Evolutionary conservation across 2,888 invertebrate genomes (phyloP).

Genomic region (Junonia oenone): DNA sequence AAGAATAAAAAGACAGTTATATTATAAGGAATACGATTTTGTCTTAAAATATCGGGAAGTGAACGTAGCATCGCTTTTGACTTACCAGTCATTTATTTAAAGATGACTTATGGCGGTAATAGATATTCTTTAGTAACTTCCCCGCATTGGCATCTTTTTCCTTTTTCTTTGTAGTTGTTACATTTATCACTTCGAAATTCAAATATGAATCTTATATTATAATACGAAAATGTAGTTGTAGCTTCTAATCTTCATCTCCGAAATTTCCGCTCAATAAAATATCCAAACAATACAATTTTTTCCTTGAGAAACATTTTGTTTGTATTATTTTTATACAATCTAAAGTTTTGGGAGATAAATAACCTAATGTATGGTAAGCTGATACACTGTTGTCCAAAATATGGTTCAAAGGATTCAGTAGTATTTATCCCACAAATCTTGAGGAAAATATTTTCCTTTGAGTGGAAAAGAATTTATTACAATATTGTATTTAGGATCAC

Average conservation of each 20-base stretch:
- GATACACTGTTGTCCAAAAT: background rate
- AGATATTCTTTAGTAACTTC: constrained; percentile 4
- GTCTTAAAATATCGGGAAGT: constrained; percentile 1
- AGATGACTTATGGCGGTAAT: constrained; percentile 10
- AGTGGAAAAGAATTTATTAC: background rate
- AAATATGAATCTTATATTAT: too few relatives aligned
- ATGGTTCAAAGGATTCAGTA: background rate
- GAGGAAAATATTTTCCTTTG: background rate
- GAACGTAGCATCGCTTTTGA: background rate
- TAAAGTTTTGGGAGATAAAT: background rate
- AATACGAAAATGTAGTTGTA: too few relatives aligned
- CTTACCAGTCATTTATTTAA: background rate
- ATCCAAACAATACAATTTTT: background rate
- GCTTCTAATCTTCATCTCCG: too few relatives aligned
- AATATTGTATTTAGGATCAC: background rate
- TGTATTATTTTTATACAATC: background rate
- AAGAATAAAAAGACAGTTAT: background rate
- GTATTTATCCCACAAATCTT: background rate
- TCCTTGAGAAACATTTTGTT: background rate
- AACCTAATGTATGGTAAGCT: background rate
- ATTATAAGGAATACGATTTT: background rate
- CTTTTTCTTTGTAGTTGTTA: background rate
- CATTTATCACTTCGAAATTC: background rate
- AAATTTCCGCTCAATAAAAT: background rate
- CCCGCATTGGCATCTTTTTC: background rate